Base-by-base conservation (phyloP, 2,797 vertebrate genomes). In the Alfaro cultratus region DNA sequence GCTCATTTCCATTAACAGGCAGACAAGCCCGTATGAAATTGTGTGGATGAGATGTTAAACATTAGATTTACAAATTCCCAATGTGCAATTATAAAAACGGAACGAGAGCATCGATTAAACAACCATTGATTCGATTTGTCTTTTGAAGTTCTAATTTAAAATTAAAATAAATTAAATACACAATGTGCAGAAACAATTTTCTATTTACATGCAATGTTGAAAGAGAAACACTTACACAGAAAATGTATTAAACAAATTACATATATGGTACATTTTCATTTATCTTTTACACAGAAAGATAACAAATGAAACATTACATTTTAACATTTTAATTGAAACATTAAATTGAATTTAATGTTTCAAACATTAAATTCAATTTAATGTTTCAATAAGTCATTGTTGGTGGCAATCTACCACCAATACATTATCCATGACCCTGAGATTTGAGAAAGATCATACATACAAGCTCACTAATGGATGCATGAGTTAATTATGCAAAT, bases 41-140 rank as follows among this genome's bases (percentile, higher is more conserved):
- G 80, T 77, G 83, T 88, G 80, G 86, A 87, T 79, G 82, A 87
- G 47, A 84, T 80, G 73, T 79, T 79, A 86, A 88, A 88, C 39
- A 43, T 76, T 55, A 87, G 89, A 87, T 45, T 83, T 83, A 85
- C 88, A 85, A 86, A 93, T 79, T 2, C 34, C 34, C 34, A 62
- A 34, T 62, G 0, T 16, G 8, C 5, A 34, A 6, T 34, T 3
- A 62, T 29, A 4, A 62, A 31, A 62, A 18, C 7, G 29, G 15
- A 34, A 7, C 16, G 15, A 62, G 13, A 62, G 29, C 5, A 18
- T 8, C 18, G 29, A 29, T 62, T 60, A 34, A 62, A 18, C 60
- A 34, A 4, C 13, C 60, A 34, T 15, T 34, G 6, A 62, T 16
- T 16, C 0, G 3, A 16, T 18, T 18, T 62, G 31, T 8, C 9